Evolutionary conservation across 2,113 vertebrate genomes (phyloP), one percentile per base, ranked within the genome.

Genomic region (Speoplatyrhinus poulsoni): DNA sequence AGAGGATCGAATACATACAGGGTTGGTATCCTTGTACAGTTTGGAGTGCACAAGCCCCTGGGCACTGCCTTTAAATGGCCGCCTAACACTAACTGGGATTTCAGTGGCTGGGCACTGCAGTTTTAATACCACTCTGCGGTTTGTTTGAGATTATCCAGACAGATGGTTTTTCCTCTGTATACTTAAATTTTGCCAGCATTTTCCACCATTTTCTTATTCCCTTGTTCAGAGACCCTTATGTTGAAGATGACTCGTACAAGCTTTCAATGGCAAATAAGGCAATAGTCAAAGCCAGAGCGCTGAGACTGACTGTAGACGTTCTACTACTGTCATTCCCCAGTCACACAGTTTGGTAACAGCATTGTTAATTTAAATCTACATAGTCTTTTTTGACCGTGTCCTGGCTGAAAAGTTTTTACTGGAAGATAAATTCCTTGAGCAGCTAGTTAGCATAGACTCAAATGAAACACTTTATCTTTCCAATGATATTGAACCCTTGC

Each of bases 131-230:
- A 58, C 68, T 82, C 33, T 46, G 52, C 46, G 32, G 67, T 73
- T 85, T 82, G 73, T 86, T 84, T 85, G 67, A 79, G 76, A 79
- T 75, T 73, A 71, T 65, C 60, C 9, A 46, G 76, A 68, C 80
- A 76, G 67, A 76, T 76, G 66, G 65, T 60, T 47, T 69, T 58
- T 52, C 41, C 72, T 19, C 65, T 66, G 33, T 6, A 13, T 56
- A 19, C 66, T 76, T 73, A 55, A 60, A 69, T 75, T 68, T 41
- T 1, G 67, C 36, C 36, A 41, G 36, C 72, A 54, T 63, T 70
- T 76, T 78, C 68, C 54, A 16, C 70, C 67, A 71, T 72, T 77
- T 41, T 49, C 58, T 72, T 50, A 74, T 67, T 60, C 62, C 48
- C 66, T 83, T 69, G 64, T 80, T 26, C 66, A 57, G 32, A 60